Evolutionary conservation across 2,888 invertebrate species (phyloP).

Genomic region (Drosophila siamana): DNA sequence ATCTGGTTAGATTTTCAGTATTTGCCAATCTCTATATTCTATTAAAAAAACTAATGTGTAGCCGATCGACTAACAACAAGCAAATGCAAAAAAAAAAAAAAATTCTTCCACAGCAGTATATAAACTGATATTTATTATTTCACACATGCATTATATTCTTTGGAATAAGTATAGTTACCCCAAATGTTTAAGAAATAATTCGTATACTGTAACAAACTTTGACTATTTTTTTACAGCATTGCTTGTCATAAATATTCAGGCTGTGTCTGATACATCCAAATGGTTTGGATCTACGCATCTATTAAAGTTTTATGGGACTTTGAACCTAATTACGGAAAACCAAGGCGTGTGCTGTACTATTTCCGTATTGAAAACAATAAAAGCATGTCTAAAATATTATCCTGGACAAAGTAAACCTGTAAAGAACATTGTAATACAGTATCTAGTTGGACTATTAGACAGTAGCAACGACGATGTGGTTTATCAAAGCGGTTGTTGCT

Average conservation of each 20-base stretch:
- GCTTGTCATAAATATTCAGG: constrained; percentile 50
- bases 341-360: constrained; percentile 6
- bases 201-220: too few relatives aligned
- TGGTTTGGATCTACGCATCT: constrained; percentile 45
- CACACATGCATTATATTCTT: too few relatives aligned
- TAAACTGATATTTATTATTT: too few relatives aligned
- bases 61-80: too few relatives aligned
- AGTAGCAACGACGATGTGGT: constrained; percentile 46
- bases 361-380: constrained; percentile 37
- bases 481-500: constrained; percentile 51
- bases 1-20: too few relatives aligned
- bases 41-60: too few relatives aligned
- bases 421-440: constrained; percentile 22
- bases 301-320: constrained; percentile 41
- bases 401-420: constrained; percentile 57
- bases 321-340: constrained; percentile 20
- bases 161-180: too few relatives aligned
- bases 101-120: too few relatives aligned
- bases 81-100: too few relatives aligned
- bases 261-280: constrained; percentile 39
- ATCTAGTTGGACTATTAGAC: constrained; percentile 48
- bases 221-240: constrained; percentile 39
- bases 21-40: too few relatives aligned
- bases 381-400: constrained; percentile 53
- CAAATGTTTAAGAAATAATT: too few relatives aligned